Evolutionary conservation across 2,888 invertebrate species (phyloP).

Genomic region (Oasisia sp.): DNA sequence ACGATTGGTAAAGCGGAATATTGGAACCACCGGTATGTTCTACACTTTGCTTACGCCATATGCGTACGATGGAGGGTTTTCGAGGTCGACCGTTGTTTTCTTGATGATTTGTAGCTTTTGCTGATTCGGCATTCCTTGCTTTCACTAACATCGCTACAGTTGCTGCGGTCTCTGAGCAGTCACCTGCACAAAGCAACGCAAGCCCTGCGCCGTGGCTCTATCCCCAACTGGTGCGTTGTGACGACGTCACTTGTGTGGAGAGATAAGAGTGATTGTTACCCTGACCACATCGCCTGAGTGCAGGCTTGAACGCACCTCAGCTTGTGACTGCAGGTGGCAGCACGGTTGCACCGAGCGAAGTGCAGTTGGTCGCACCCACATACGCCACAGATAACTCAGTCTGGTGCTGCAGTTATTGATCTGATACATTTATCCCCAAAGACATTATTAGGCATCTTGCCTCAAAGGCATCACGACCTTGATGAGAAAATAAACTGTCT

Average conservation of each 20-base stretch:
- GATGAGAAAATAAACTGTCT: neutral
- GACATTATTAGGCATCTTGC: neutral
- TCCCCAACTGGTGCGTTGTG: neutral
- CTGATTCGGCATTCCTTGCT: conserved; percentile 13
- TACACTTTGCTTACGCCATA: neutral
- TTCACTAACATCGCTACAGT: neutral
- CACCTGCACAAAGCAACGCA: neutral
- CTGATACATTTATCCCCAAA: neutral
- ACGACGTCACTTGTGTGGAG: no score
- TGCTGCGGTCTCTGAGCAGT: neutral
- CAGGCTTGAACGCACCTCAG: neutral
- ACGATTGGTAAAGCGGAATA: neutral
- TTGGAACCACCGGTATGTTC: neutral
- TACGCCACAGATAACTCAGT: neutral
- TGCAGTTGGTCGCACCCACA: neutral
- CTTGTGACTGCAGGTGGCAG: neutral
- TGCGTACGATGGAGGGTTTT: neutral
- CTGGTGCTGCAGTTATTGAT: neutral
- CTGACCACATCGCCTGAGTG: neutral
- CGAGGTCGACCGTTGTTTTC: neutral
- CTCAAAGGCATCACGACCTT: neutral
- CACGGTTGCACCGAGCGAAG: neutral
- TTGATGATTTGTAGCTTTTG: conserved; percentile 12
- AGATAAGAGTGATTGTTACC: neutral
- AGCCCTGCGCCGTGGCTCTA: neutral